Percentiles rank a stretch among this genome's conserved stretches.
These are phyloP conservation scores for Drosophila lacteicornis DNA, from an alignment of 1,140 invertebrate species.

Conservation along the genomic window DNA sequence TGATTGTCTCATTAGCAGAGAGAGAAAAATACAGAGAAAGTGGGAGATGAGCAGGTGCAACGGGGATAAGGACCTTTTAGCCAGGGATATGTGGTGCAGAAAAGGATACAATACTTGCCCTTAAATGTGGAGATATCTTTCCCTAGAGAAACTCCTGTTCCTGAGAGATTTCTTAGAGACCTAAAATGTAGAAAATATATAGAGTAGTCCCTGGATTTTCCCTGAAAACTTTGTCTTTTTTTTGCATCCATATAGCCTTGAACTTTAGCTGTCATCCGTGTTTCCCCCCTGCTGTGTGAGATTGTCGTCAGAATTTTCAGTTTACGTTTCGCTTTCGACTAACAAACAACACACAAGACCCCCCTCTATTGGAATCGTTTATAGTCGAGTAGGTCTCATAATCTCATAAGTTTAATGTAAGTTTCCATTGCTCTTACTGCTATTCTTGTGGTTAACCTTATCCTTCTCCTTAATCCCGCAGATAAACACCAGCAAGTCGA, in stretches of 20 bases:
- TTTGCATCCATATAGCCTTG: background rate
- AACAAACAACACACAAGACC: conserved; percentile 17
- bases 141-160: too few relatives aligned
- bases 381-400: conserved; percentile 12
- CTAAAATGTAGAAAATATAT: too few relatives aligned
- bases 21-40: background rate
- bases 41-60: background rate
- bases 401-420: conserved; percentile 6
- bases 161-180: too few relatives aligned
- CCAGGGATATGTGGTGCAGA: too few relatives aligned
- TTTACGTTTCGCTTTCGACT: conserved; percentile 5
- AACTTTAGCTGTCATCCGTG: background rate
- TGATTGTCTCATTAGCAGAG: conserved; percentile 39
- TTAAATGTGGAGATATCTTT: too few relatives aligned
- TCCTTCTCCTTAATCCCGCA: background rate
- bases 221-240: too few relatives aligned
- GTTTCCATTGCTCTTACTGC: background rate
- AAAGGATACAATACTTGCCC: too few relatives aligned
- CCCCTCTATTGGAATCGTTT: conserved; percentile 4
- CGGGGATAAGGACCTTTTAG: too few relatives aligned
- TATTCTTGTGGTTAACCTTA: background rate
- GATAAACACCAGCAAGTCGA: conserved; percentile 6
- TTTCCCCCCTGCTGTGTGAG: too few relatives aligned
- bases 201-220: too few relatives aligned
- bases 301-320: background rate